These are phyloP conservation scores for Eudasyphora cyanicolor DNA, from an alignment of 2,888 invertebrate genomes.

Conservation along the genomic window DNA sequence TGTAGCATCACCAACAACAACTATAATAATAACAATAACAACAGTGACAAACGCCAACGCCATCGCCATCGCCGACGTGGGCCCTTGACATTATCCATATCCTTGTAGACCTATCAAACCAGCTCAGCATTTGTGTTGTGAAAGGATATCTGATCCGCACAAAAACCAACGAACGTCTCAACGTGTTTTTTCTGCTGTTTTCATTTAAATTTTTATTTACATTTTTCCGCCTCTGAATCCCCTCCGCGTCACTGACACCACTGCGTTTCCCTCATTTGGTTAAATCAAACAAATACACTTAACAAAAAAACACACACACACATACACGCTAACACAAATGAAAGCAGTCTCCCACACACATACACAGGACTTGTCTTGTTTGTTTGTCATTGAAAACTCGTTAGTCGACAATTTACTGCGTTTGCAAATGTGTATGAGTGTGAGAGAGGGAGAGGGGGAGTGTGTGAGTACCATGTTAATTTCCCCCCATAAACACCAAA, in stretches of 20 bases:
- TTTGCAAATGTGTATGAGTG: background rate
- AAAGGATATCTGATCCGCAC: constrained; percentile 21
- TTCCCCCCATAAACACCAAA: constrained; percentile 19
- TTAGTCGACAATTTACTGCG: constrained; percentile 58
- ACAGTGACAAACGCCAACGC: background rate
- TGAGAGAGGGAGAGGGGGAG: background rate
- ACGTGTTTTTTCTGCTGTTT: background rate
- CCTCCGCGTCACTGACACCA: no score
- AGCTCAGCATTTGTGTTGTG: background rate
- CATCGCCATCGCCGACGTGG: background rate
- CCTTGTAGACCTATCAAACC: constrained; percentile 34
- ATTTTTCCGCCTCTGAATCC: background rate
- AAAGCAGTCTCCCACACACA: background rate
- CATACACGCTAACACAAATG: background rate
- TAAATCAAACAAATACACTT: constrained; percentile 9
- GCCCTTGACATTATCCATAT: constrained; percentile 51
- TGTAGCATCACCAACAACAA: background rate
- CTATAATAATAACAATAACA: background rate
- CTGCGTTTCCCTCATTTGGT: background rate
- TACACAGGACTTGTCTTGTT: constrained; percentile 13
- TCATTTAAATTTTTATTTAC: background rate
- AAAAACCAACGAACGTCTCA: constrained; percentile 5
- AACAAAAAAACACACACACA: background rate
- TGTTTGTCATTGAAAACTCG: constrained; percentile 52
- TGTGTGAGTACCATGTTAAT: constrained; percentile 43